Evolutionary conservation across 2,113 vertebrate species (phyloP).

Genomic region (Hystrix brachyura): DNA sequence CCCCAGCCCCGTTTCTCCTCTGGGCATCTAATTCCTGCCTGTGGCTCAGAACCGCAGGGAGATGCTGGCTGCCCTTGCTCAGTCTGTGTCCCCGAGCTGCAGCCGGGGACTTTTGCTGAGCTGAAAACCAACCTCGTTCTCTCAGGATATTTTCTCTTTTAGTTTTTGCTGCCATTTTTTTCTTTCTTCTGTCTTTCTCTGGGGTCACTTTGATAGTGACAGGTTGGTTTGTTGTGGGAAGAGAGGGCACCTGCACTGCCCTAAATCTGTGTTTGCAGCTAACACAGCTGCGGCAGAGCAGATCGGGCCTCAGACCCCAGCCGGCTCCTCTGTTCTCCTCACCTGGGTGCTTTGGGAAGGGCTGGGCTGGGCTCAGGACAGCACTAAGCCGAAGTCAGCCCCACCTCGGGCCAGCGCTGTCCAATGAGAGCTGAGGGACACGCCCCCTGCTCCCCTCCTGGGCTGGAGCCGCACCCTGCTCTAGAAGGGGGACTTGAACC

Average conservation of each 20-base stretch:
- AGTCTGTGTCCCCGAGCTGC: not conserved
- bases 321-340: not conserved
- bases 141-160: not conserved
- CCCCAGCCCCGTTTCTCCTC: not conserved
- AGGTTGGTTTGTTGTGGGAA: constrained; percentile 4
- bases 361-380: not conserved
- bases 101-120: not conserved
- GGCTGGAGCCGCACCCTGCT: not conserved
- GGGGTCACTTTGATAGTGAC: constrained; percentile 58
- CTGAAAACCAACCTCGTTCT: not conserved
- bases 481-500: not conserved
- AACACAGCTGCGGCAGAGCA: not conserved
- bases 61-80: accelerated
- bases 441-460: not conserved
- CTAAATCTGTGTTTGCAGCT: constrained; percentile 57
- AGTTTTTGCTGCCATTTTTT: not conserved
- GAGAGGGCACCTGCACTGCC: not conserved
- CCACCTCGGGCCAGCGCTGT: too few relatives aligned
- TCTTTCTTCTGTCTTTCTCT: not conserved
- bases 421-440: too few relatives aligned
- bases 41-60: not conserved
- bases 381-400: too few relatives aligned
- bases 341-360: not conserved
- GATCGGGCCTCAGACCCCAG: not conserved
- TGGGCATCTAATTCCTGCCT: not conserved